These are phyloP conservation scores for Naso thynnoides DNA, from an alignment of 2,797 vertebrate genomes.

Conservation along the genomic window DNA sequence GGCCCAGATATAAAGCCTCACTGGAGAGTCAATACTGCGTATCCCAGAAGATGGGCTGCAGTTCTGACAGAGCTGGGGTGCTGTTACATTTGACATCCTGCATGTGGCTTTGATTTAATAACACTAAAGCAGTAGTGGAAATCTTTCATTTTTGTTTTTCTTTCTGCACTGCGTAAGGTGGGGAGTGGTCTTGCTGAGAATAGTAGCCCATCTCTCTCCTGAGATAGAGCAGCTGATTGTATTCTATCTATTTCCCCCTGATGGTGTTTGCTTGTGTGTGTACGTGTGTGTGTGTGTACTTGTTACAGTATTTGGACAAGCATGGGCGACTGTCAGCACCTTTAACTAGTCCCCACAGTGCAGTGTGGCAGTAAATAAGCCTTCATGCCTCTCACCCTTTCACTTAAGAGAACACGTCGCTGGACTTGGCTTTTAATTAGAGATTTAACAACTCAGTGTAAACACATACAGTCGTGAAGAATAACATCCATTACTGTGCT, in stretches of 20 bases:
- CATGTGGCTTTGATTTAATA: slow-evolving; percentile 1
- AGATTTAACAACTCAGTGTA: slow-evolving; percentile 46
- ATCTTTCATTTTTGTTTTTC: slow-evolving; percentile 18
- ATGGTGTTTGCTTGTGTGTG: slow-evolving; percentile 27
- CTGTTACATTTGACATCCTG: neutral
- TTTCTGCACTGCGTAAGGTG: slow-evolving; percentile 4
- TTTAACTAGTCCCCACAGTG: slow-evolving; percentile 65
- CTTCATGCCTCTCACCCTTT: slow-evolving; percentile 54
- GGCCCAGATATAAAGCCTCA: slow-evolving; percentile 44
- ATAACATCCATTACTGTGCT: slow-evolving; percentile 10
- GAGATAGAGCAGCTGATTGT: slow-evolving; percentile 62
- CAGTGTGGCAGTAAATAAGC: slow-evolving; percentile 53
- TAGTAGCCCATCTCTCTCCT: slow-evolving; percentile 24
- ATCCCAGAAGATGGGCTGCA: slow-evolving; percentile 34
- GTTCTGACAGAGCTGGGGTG: slow-evolving; percentile 22
- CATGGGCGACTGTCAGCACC: slow-evolving; percentile 69
- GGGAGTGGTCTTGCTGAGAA: slow-evolving; percentile 28
- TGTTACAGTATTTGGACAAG: slow-evolving; percentile 58
- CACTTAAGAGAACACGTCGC: slow-evolving; percentile 54
- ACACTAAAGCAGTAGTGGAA: neutral
- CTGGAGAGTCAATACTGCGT: slow-evolving; percentile 48
- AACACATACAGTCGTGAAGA: slow-evolving; percentile 22
- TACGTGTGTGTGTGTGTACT: slow-evolving; percentile 21
- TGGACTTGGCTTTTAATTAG: slow-evolving; percentile 56
- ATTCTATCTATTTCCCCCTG: slow-evolving; percentile 57